Conservation (phyloP, 2,888 invertebrate species). For the Zelleria hepariella region DNA sequence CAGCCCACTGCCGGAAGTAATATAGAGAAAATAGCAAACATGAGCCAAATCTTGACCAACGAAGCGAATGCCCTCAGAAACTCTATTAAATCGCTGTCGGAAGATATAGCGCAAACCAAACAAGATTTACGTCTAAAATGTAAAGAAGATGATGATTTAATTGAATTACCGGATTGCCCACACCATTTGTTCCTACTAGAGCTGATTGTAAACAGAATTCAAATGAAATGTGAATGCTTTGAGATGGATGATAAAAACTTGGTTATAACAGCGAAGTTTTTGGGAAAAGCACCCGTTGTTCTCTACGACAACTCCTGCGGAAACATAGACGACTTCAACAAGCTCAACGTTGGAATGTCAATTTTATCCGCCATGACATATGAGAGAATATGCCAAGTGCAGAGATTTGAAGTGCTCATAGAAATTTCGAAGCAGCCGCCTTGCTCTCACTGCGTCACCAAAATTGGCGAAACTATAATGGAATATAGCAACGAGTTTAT, state of each 20-base stretch:
- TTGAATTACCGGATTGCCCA: conserved; percentile 35
- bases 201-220: conserved; percentile 58
- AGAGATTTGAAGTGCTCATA: conserved; percentile 45
- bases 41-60: conserved; percentile 51
- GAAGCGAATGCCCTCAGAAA: conserved; percentile 54
- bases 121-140: conserved; percentile 19
- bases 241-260: conserved; percentile 55
- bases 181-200: conserved; percentile 60
- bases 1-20: conserved; percentile 32
- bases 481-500: conserved; percentile 51
- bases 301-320: conserved; percentile 50
- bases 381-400: conserved; percentile 54
- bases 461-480: conserved; percentile 50
- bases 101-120: conserved; percentile 47
- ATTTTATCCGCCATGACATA: conserved; percentile 63
- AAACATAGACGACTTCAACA: conserved; percentile 42
- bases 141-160: conserved; percentile 24
- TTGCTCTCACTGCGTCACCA: conserved; percentile 50
- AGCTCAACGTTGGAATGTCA: conserved; percentile 58
- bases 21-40: conserved; percentile 50
- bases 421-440: conserved; percentile 55
- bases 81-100: conserved; percentile 47
- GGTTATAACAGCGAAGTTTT: conserved; percentile 50
- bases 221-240: conserved; percentile 66
- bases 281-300: conserved; percentile 52